Evolutionary conservation across 2,797 vertebrate genomes (phyloP).

Genomic region (Arctocebus calabarensis): DNA sequence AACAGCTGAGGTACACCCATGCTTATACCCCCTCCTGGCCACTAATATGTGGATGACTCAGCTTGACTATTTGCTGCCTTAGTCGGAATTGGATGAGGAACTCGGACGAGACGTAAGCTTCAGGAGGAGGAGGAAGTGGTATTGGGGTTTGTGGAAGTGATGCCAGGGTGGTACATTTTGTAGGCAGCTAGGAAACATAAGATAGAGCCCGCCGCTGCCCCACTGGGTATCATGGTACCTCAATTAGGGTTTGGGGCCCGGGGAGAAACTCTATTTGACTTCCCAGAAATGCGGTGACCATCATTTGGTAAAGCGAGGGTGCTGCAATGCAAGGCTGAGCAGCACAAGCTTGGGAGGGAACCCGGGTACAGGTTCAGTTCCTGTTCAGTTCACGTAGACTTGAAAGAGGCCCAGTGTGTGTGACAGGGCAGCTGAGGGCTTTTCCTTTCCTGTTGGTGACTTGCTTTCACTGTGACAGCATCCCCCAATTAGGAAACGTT

Average conservation of each 20-base stretch:
- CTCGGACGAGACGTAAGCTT: not conserved
- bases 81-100: not conserved
- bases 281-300: not conserved
- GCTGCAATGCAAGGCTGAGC: not conserved
- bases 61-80: not conserved
- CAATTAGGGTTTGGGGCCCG: not conserved
- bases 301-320: not conserved
- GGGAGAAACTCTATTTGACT: not conserved
- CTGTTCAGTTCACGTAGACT: not conserved
- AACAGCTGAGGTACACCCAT: not conserved
- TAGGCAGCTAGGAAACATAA: not conserved
- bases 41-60: too few species aligned
- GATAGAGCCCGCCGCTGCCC: not conserved
- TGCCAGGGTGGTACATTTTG: not conserved
- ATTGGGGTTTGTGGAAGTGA: not conserved
- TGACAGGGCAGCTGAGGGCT: not conserved
- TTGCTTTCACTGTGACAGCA: not conserved
- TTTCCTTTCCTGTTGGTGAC: not conserved
- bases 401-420: not conserved
- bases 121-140: not conserved
- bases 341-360: not conserved
- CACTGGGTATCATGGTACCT: not conserved
- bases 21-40: not conserved
- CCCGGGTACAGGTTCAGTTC: fast-evolving
- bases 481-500: not conserved